phyloP scores from a whole-genome alignment of 2,113 vertebrate genomes.

The Microcebus griseorufus region DNA sequence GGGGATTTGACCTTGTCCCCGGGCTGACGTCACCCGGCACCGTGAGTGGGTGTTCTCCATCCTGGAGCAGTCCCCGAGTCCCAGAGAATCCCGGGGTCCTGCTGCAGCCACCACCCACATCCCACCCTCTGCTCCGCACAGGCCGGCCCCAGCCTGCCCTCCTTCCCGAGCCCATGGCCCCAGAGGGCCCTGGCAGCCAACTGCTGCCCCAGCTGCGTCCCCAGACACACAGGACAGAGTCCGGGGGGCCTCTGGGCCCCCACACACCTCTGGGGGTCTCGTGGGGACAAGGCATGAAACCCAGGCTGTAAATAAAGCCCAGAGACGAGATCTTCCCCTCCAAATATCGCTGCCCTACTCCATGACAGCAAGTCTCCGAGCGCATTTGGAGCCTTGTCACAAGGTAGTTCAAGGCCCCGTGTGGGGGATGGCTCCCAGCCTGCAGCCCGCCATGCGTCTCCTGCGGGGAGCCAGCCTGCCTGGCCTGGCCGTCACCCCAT shows the following conservation, averaged over 20 bases:
- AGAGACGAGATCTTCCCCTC: neutral
- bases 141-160: accelerated
- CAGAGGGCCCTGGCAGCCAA: neutral
- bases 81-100: neutral
- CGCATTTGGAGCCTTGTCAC: conserved; percentile 63
- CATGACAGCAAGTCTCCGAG: neutral
- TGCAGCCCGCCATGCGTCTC: conserved; percentile 68
- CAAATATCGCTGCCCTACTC: conserved; percentile 1
- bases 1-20: accelerated
- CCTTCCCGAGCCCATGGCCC: neutral
- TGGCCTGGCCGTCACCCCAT: conserved; percentile 73
- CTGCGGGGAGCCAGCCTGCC: conserved; percentile 70
- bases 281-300: neutral
- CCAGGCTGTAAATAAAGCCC: conserved; percentile 45
- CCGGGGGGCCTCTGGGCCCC: neutral
- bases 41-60: neutral
- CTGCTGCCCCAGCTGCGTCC: too few species aligned
- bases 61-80: accelerated
- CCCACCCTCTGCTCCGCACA: accelerated
- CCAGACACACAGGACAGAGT: neutral
- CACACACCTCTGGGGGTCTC: neutral
- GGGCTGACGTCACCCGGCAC: accelerated
- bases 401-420: conserved; percentile 50
- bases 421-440: conserved; percentile 21
- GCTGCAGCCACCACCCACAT: neutral